phyloP scores from a whole-genome alignment of 2,113 vertebrate genomes.

The Callaeas wilsoni region DNA sequence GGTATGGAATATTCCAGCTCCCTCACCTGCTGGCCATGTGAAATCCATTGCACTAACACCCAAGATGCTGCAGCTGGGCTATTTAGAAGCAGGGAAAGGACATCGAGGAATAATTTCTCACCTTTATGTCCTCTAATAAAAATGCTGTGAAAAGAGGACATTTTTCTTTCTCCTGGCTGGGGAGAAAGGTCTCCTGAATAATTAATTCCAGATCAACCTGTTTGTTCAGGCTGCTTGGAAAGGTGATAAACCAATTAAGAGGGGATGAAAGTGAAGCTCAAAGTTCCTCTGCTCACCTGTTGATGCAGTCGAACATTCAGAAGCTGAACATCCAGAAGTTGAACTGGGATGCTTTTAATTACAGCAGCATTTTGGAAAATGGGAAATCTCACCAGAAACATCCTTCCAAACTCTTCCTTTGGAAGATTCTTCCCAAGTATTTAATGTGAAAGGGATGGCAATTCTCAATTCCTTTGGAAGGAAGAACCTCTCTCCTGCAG shows the following conservation, averaged over 20 bases:
- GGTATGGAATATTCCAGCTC: not conserved
- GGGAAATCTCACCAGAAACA: not conserved
- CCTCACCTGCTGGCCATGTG: not conserved
- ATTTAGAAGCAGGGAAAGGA: not conserved
- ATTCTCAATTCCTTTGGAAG: not conserved
- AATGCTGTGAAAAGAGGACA: not conserved
- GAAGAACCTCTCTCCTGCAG: not conserved
- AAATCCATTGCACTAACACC: not conserved
- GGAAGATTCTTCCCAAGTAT: not conserved
- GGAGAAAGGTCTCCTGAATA: not conserved
- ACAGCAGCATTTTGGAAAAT: not conserved
- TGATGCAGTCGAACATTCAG: not conserved
- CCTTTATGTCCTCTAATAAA: not conserved
- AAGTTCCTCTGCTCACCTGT: not conserved
- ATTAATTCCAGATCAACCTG: not conserved
- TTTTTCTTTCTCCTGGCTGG: not conserved
- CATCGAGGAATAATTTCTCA: not conserved
- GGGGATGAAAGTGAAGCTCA: not conserved
- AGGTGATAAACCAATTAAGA: not conserved
- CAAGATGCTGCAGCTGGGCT: not conserved
- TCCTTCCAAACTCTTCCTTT: not conserved
- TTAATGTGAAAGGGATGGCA: not conserved
- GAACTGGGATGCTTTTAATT: not conserved
- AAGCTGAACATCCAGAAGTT: not conserved
- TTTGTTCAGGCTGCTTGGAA: not conserved